phyloP scores from a whole-genome alignment of 2,888 invertebrate species.

The Platypus cylindrus region DNA sequence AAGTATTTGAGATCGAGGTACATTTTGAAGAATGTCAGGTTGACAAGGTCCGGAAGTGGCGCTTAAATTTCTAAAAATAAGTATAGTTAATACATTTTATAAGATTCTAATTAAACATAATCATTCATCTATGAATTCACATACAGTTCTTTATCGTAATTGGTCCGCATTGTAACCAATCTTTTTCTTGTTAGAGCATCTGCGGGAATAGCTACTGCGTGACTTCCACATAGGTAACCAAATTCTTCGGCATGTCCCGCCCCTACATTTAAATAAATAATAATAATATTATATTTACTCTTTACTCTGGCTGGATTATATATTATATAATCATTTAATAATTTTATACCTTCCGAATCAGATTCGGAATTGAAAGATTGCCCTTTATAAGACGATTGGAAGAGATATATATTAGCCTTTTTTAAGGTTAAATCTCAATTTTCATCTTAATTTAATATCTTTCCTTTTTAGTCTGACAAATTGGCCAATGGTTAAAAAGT shows the following conservation, averaged over 20 bases:
- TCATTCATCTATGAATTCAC: too few relatives aligned
- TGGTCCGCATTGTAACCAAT: neutral
- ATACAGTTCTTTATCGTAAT: neutral
- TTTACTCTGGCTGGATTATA: too few relatives aligned
- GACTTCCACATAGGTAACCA: too few relatives aligned
- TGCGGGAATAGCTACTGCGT: too few relatives aligned
- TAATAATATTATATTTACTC: too few relatives aligned
- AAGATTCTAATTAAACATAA: too few relatives aligned
- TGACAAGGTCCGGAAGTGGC: too few relatives aligned
- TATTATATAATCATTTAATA: too few relatives aligned
- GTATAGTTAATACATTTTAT: too few relatives aligned
- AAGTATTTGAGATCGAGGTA: slow-evolving; percentile 1
- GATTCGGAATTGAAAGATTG: slow-evolving; percentile 8
- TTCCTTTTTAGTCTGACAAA: slow-evolving; percentile 32
- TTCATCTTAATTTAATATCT: slow-evolving; percentile 32
- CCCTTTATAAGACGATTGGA: slow-evolving; percentile 21
- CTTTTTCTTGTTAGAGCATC: neutral
- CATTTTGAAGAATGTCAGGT: neutral
- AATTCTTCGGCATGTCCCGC: too few relatives aligned
- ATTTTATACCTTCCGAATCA: neutral
- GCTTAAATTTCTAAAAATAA: neutral
- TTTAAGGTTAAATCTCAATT: too few relatives aligned
- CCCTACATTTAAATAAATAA: too few relatives aligned
- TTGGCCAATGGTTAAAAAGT: slow-evolving; percentile 35
- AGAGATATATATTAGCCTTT: slow-evolving; percentile 18